Base-by-base conservation (phyloP, 2,797 vertebrate genomes). In the Morelia viridis region DNA sequence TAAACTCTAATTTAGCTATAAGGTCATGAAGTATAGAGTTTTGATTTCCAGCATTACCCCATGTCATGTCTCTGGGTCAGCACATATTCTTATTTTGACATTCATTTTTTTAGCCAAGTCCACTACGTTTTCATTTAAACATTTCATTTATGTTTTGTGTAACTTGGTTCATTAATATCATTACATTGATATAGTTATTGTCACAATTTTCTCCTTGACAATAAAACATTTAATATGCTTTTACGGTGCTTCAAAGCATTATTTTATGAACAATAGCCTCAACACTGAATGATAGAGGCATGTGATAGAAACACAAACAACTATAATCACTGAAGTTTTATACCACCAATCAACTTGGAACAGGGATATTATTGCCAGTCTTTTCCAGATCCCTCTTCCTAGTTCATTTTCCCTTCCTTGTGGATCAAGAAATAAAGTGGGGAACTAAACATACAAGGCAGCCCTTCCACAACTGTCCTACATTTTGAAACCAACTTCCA, bases 321-420 rank as follows among this genome's bases (percentile, higher is more conserved):
- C 56, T 64, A 92, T 31, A 60, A 87, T 31, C 71, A 83, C 60
- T 57, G 56, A 92, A 88, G 50, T 61, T 92, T 87, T 89, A 65
- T 35, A 62, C 15, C 0, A 11, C 41, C 26, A 56, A 68, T 89
- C 50, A 85, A 65, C 26, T 58, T 17, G 11, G 31, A 85, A 28
- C 15, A 85, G 28, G 56, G 4, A 31, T 19, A 86, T 35, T 53
- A 46, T 28, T 35, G 22, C 28, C 28, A 61, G 86, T 50, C n/a
- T 71, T 46, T 87, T 90, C 3, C 19, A 80, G 10, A 28, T 57
- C 65, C 53, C 15, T 86, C 13, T 76, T 68, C 80, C 10, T 71
- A 85, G 62, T 46, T 65, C 12, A 28, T 65, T 89, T n/a, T 13
- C 6, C 13, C 56, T 80, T 57, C 17, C 58, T 89, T 92, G 41